Base-by-base conservation (phyloP, 1,140 invertebrate genomes). In the Ericerus pela region DNA sequence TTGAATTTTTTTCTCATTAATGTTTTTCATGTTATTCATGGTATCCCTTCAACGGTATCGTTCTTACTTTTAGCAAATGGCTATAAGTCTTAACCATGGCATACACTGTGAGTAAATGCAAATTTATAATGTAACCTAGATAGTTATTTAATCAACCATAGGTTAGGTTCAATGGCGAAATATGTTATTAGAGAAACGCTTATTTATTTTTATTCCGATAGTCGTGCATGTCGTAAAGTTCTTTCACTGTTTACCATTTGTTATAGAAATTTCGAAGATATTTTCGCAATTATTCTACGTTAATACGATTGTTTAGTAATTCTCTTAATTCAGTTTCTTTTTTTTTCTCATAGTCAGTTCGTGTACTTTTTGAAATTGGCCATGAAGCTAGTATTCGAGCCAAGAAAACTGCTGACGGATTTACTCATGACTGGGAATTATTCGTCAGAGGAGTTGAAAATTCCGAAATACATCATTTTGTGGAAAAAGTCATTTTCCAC, bases 371-470 rank as follows among this genome's bases (percentile, higher is more conserved):
- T 65, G 90, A 95, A 75, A 83, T 95, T 67, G 92, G 92, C 30
- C 92, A 97, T 69, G 77, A 80, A 66, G 87, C 92, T 58, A 77
- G 77, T 51, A 71, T 92, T 59, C 79, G 84, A 63, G 77, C 77
- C 16, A 84, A 85, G 66, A 78, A 76, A 58, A 91, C 88, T 8
- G 76, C 79, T 16, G 84, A 92, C 69, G 90, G 88, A 14, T 95
- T 88, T 65, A 96, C 93, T 60, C 94, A 97, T 73, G 92, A 96
- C 68, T 97, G 94, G 94, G 88, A 90, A 69, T 81, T 96, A n/a
- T 96, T 87, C 75, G 87, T 97, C 3, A 75, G 84, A 61, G 91
- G 91, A 56, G 77, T 79, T 60, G 86, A 94, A 63, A 81, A 82
- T 60, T 77, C 80, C 58, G 81, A 88, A 63, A 92, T 96, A 61